These are phyloP conservation scores for Andricus quercusramuli DNA, from an alignment of 2,888 invertebrate genomes.

Conservation along the genomic window DNA sequence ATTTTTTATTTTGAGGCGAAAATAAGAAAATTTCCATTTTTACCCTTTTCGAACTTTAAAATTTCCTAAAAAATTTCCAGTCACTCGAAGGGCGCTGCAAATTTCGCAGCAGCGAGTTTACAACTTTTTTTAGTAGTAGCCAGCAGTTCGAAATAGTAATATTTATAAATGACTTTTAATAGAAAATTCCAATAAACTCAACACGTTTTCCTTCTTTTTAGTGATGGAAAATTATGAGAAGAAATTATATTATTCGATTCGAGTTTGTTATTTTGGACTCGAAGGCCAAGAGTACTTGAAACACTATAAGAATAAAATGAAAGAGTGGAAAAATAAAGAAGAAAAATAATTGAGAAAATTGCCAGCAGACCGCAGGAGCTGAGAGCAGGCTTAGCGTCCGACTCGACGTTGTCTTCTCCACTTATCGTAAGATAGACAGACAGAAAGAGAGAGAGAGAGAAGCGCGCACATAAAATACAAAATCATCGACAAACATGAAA, in stretches of 20 bases:
- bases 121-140: background rate
- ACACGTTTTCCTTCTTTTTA: background rate
- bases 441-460: background rate
- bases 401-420: constrained; percentile 51
- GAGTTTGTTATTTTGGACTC: background rate
- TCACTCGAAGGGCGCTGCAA: too few species aligned
- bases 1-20: too few species aligned
- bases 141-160: background rate
- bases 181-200: background rate
- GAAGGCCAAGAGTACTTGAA: constrained; percentile 1
- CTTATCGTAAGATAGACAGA: constrained; percentile 24
- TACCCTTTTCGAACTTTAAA: too few species aligned
- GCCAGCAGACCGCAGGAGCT: constrained; percentile 42
- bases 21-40: too few species aligned
- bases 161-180: background rate
- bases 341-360: constrained; percentile 34
- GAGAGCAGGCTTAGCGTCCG: constrained; percentile 53
- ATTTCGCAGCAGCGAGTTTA: background rate
- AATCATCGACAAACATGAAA: background rate
- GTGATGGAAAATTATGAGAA: background rate
- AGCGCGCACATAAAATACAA: background rate
- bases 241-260: background rate
- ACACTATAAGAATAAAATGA: constrained; percentile 15
- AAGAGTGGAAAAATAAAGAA: constrained; percentile 30
- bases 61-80: too few species aligned